Conservation (phyloP, 1,140 invertebrate species). For the Neodiprion virginianus region DNA sequence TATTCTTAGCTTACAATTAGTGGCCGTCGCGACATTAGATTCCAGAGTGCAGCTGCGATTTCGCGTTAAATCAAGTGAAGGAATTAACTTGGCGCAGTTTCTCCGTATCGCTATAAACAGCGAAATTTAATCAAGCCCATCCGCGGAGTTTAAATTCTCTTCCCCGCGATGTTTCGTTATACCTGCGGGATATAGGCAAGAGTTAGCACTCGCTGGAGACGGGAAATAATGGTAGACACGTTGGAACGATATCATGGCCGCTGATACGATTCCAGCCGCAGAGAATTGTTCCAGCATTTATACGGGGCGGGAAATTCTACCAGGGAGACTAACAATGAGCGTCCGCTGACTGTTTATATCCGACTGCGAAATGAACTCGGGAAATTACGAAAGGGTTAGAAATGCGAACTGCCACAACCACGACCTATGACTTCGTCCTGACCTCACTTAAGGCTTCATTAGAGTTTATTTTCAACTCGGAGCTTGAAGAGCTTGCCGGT, state of each 20-base stretch:
- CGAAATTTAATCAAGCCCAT: no score
- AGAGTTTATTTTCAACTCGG: not conserved
- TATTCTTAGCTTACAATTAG: no score
- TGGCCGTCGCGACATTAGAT: no score
- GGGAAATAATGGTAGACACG: not conserved
- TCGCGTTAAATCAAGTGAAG: no score
- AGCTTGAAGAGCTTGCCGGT: no score
- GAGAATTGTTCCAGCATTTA: not conserved
- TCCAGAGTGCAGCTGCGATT: no score
- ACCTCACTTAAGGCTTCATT: not conserved
- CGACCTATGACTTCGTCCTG: not conserved
- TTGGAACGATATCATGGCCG: not conserved
- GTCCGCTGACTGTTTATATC: not conserved
- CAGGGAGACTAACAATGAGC: not conserved
- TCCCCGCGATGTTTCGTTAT: no score
- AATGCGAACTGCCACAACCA: not conserved
- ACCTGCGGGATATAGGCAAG: no score
- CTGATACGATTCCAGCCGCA: not conserved
- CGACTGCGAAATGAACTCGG: not conserved
- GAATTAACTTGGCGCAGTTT: no score
- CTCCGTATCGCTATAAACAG: no score
- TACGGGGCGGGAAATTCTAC: not conserved
- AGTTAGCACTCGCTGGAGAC: not conserved
- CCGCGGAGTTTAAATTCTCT: no score
- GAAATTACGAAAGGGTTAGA: not conserved